Base-by-base conservation (phyloP, 2,888 invertebrate genomes). In the Archips xylosteana region DNA sequence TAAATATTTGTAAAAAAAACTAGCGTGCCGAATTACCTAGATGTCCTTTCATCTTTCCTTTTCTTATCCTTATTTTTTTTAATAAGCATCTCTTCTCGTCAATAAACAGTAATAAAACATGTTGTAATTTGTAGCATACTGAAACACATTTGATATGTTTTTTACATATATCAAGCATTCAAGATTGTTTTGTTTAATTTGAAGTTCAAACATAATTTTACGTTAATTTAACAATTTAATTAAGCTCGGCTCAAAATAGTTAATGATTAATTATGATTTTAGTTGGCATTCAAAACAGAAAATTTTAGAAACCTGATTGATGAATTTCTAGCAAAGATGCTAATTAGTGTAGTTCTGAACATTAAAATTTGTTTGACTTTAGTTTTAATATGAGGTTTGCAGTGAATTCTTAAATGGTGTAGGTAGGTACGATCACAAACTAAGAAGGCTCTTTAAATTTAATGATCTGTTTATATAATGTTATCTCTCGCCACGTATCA, bases 241-340 rank as follows among this genome's bases (percentile, higher is more conserved):
- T 47, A 51, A 10, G 15, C 42, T 62, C 39, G 4, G 49, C 32
- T 51, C 12, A 61, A 39, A 47, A 60, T 54, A 54, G 23, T 8
- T 54, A 36, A 54, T 62, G 54, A 70, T 62, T 54, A 62, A 62
- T 70, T 42, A 62, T 34, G 67, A 59, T 69, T 39, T 34, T n/a
- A 70, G 69, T 39, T 42, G 42, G 32, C n/a, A 42, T 12, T 69
- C 36, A 15, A 42, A 34, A 36, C 34, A 23, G 23, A 13, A 45
- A 23, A 57, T 4, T 68, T 34, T 34, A 34, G 45, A 47, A 10
- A n/a, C 3, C 34, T 64, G 4, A 15, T 39, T 54, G 39, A 42
- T 42, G 36, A 66, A 23, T 32, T 47, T 34, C 47, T 32, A 32
- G 32, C 10, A 45, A 54, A 3, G 4, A 13, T 13, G 45, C 1